These are phyloP conservation scores for Escarpia spicata DNA, from an alignment of 2,888 invertebrate genomes.

Conservation along the genomic window DNA sequence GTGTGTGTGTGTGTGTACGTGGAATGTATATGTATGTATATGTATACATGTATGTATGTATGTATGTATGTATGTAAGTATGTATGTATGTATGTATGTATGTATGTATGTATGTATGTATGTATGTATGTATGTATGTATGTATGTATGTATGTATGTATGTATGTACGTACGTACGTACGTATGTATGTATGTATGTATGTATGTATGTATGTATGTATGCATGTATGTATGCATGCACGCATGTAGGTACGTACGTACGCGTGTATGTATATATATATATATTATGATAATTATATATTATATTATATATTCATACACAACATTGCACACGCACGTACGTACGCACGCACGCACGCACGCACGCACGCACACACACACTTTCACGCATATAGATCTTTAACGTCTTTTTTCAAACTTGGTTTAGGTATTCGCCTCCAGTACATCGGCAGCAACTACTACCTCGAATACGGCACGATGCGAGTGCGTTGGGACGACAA, in stretches of 20 bases:
- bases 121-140: too few species aligned
- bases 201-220: not conserved
- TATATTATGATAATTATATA: too few species aligned
- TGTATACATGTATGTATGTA: too few species aligned
- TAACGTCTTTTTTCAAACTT: not conserved
- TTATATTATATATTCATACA: not conserved
- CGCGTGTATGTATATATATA: not conserved
- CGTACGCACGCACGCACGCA: slow-evolving; percentile 19
- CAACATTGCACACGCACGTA: not conserved
- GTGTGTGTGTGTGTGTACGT: too few species aligned
- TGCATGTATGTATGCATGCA: not conserved
- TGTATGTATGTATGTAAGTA: too few species aligned
- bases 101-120: too few species aligned
- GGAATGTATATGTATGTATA: too few species aligned
- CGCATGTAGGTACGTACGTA: too few species aligned
- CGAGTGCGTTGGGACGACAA: slow-evolving; percentile 34
- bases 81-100: too few species aligned
- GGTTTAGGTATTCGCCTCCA: slow-evolving; percentile 29
- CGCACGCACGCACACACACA: slow-evolving; percentile 14
- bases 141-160: too few species aligned
- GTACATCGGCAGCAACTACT: slow-evolving; percentile 32
- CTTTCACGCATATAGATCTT: not conserved
- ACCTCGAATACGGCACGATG: slow-evolving; percentile 32
- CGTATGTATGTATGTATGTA: not conserved
- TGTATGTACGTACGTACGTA: too few species aligned